Base-by-base conservation (phyloP, 2,797 vertebrate species). In the Sebastes nivosus region DNA sequence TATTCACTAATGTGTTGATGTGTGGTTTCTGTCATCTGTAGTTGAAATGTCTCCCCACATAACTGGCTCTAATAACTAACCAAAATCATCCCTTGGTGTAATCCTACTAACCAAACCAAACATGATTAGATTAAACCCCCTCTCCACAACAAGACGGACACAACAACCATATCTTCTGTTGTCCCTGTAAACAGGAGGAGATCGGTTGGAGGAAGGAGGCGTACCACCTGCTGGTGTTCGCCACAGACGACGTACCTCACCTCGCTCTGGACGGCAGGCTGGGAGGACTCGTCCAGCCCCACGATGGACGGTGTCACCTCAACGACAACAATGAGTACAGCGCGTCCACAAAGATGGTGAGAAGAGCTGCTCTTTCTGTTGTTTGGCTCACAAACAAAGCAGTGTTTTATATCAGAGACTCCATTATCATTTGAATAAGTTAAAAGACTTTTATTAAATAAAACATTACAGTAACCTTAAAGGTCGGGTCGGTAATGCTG, bases 121-220 rank as follows among this genome's bases (percentile, higher is more conserved):
- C 16, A 18, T 3, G 16, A 22, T 38, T 24, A 29, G 4, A 66
- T 27, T 14, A 11, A 64, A 3, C 1, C 1, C 22, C 1, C 16
- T 6, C 24, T n/a, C 7, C 24, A 64, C 14, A 20, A 24, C 4
- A 27, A 57, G 24, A 12, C 20, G 6, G 7, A 16, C 2, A 6
- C 20, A 24, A 18, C 27, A 22, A 22, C 1, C 20, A 8, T 30
- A 2, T 66, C 5, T 4, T 12, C 3, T 72, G 46, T 42, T 80
- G 25, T n/a, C 10, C 24, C 71, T 84, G 13, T 25, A 1, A 30
- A 10, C 93, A 99, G 98, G 95, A 98, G 55, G 96, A 95, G 88
- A 98, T 99, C 0, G 98, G 98, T 34, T 99, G 98, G 98, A 96
- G 98, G 52, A 99, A 99, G 83, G 98, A 98, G 71, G 98, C 98